phyloP scores from a whole-genome alignment of 2,888 invertebrate species.

The Vannuccia rotundouncinata region DNA sequence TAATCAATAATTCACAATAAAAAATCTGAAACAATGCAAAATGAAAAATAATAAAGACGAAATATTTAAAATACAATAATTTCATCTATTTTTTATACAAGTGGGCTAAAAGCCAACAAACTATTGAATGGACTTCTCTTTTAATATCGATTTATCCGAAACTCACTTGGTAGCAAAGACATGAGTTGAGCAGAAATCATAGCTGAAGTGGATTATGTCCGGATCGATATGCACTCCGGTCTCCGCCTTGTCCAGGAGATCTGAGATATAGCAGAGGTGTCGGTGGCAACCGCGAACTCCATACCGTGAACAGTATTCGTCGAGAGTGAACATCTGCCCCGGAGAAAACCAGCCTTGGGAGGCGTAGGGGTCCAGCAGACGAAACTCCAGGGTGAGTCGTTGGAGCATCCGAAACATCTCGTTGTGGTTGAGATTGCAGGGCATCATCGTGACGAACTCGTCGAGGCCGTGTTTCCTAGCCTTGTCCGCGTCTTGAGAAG shows the following conservation, averaged over 20 bases:
- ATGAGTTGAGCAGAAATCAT: conserved; percentile 97
- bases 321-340: conserved; percentile 93
- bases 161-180: conserved; percentile 93
- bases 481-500: conserved; percentile 73
- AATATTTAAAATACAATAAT: too few relatives aligned
- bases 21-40: too few relatives aligned
- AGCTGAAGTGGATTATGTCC: conserved; percentile 94
- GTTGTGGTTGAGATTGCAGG: conserved; percentile 91
- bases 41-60: too few relatives aligned
- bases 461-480: conserved; percentile 95
- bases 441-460: conserved; percentile 97
- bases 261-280: conserved; percentile 83
- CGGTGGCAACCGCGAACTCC: conserved; percentile 93
- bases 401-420: conserved; percentile 83
- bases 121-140: too few relatives aligned
- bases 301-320: conserved; percentile 82
- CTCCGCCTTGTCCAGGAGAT: conserved; percentile 86
- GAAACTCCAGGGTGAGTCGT: conserved; percentile 83
- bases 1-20: too few relatives aligned
- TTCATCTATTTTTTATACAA: too few relatives aligned
- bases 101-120: too few relatives aligned
- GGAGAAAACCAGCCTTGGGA: conserved; percentile 95
- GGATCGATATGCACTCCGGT: conserved; percentile 92
- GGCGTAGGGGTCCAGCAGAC: conserved; percentile 82
- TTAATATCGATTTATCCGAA: too few relatives aligned